Evolutionary conservation across 2,888 invertebrate genomes (phyloP).

Genomic region (Priocnemis perturbator): DNA sequence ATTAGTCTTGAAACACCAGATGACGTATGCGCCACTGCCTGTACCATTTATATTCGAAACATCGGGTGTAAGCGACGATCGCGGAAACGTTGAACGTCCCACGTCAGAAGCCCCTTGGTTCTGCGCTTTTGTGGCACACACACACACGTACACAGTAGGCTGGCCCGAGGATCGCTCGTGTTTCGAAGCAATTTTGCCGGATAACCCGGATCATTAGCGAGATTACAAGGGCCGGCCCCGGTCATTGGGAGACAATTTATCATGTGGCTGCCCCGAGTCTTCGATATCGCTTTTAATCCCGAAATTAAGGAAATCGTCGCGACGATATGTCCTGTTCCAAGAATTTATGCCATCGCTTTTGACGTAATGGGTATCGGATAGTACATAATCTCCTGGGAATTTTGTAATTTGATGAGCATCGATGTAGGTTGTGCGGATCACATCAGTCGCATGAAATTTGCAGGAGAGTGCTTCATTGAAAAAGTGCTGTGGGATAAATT

Average conservation of each 20-base stretch:
- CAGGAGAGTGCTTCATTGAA: too few relatives aligned
- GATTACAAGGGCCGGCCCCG: not conserved
- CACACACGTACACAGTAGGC: too few relatives aligned
- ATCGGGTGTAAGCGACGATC: conserved; percentile 2
- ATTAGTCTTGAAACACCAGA: not conserved
- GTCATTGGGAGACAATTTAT: not conserved
- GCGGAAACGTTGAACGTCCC: not conserved
- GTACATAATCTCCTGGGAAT: too few relatives aligned
- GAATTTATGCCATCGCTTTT: too few relatives aligned
- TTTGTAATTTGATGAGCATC: too few relatives aligned
- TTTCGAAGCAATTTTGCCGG: conserved; percentile 3
- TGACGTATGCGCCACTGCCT: conserved; percentile 1
- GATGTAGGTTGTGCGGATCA: too few relatives aligned
- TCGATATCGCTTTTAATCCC: not conserved
- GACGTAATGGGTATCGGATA: too few relatives aligned
- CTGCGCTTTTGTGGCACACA: not conserved
- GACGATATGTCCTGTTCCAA: not conserved
- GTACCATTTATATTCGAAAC: conserved; percentile 12
- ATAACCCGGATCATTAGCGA: conserved; percentile 5
- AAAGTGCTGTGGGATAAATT: too few relatives aligned
- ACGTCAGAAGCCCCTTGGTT: not conserved
- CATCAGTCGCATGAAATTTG: too few relatives aligned
- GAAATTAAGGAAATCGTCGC: not conserved
- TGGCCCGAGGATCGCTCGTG: not conserved
- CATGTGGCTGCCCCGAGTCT: not conserved